Percentiles rank a stretch among this genome's conserved stretches.
Evolutionary conservation across 2,113 vertebrate genomes (phyloP).

Genomic region (Coturnix japonica): DNA sequence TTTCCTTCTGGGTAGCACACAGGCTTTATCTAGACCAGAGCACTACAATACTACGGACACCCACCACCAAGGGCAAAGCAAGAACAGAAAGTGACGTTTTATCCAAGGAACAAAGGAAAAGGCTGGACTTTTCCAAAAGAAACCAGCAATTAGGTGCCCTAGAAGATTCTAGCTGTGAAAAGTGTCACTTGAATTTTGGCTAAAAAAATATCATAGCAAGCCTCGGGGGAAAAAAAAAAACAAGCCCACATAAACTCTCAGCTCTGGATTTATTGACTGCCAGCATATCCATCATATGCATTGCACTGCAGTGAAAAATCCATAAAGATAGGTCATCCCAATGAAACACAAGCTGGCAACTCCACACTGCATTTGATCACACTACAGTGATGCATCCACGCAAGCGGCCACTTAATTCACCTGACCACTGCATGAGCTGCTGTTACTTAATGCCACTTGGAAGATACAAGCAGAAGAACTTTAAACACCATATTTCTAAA

Average conservation of each 20-base stretch:
- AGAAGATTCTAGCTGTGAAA: not conserved
- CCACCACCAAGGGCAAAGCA: not conserved
- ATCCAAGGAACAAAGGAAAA: not conserved
- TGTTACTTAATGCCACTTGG: not conserved
- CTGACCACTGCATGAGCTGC: not conserved
- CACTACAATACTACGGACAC: not conserved
- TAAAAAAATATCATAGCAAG: not conserved
- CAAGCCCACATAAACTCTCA: not conserved
- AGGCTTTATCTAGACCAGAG: not conserved
- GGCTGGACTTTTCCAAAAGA: not conserved
- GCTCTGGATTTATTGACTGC: not conserved
- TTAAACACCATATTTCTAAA: not conserved
- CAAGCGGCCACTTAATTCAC: not conserved
- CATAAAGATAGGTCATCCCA: conserved; percentile 2
- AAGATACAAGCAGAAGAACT: not conserved
- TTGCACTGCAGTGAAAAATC: not conserved
- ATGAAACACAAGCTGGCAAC: not conserved
- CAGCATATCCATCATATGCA: not conserved
- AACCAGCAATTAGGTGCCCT: not conserved
- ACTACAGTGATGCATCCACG: not conserved
- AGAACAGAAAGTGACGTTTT: not conserved
- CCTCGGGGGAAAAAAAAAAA: not conserved
- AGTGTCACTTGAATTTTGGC: not conserved
- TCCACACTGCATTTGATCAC: not conserved
- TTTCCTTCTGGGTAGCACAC: not conserved